Percentiles rank a stretch among this genome's conserved stretches.
phyloP scores from a whole-genome alignment of 2,888 invertebrate species.

The Lutraria lutraria region DNA sequence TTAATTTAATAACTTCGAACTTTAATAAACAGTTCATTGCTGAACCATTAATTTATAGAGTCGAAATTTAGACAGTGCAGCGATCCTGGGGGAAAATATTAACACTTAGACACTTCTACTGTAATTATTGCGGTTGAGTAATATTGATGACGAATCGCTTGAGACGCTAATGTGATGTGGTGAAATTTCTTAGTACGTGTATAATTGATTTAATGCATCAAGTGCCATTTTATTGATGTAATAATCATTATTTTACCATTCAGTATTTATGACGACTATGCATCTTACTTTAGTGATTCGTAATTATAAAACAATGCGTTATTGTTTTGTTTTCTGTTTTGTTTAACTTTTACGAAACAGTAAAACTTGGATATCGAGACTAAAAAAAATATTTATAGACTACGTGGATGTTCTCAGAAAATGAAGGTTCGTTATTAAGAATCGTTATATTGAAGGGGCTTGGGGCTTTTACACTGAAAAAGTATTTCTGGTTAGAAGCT shows the following conservation, averaged over 20 bases:
- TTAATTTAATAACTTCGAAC: not conserved
- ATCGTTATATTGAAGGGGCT: no score
- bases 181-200: conserved; percentile 3
- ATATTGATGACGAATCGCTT: conserved; percentile 16
- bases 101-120: not conserved
- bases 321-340: no score
- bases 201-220: not conserved
- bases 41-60: not conserved
- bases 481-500: no score
- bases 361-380: no score
- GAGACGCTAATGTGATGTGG: conserved; percentile 15
- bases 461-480: no score
- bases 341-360: no score
- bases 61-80: not conserved
- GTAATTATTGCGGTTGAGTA: not conserved
- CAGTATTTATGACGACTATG: not conserved
- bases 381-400: no score
- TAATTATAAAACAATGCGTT: no score
- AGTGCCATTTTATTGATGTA: not conserved
- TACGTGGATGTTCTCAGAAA: no score
- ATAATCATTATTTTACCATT: not conserved
- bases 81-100: not conserved
- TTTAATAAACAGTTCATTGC: not conserved
- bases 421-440: no score
- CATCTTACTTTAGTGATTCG: not conserved